Evolutionary conservation across 2,888 invertebrate genomes (phyloP), one percentile per base, ranked within the genome.

Genomic region (Caenorhabditis sp.): DNA sequence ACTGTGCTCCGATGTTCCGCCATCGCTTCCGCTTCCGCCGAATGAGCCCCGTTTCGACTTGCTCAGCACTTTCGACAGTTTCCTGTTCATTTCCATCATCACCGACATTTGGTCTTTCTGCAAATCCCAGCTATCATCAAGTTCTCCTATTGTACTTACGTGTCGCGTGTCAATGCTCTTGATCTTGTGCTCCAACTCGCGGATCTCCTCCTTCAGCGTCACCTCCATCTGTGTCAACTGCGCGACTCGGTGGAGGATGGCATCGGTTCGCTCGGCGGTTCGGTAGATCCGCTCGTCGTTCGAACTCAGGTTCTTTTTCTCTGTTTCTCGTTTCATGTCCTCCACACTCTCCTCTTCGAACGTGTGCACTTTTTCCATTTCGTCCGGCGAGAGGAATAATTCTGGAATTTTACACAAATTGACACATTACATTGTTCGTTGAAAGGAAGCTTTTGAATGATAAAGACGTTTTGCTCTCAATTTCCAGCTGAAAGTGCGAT

Each of bases 341-440:
- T 98, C 97, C 52, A 98, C 95, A 90, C 97, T 96, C 89, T 98
- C 97, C 89, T 98, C 97, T 89, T 98, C 97, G 90, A 97, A 98
- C 89, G 98, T 96, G 89, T 96, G 95, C 59, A 97, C 91, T 62
- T 95, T 92, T 89, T 96, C 96, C 91, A 95, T 92, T 89, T 96
- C 96, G 86, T 95, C 95, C 75, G 94, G 93, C 87, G 95, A 95
- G 88, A 98, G 92, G 90, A 97, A 97, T 65, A 98, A 91, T 90
- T 98, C 91, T 92, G 90, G 97, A 95, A 89, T 96, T 9, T n/a
- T n/a, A n/a, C n/a, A 52, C 20, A 24, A 46, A 22, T 11, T 20
- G n/a, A 35, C 27, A 61, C 89, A 98, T 97, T 89, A 98, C 97
- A 90, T 97, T 98, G 90, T 97, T 39, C 97, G 89, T 96, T 95